These are phyloP conservation scores for Pelobates cultripes DNA, from an alignment of 2,797 vertebrate genomes.

Conservation along the genomic window DNA sequence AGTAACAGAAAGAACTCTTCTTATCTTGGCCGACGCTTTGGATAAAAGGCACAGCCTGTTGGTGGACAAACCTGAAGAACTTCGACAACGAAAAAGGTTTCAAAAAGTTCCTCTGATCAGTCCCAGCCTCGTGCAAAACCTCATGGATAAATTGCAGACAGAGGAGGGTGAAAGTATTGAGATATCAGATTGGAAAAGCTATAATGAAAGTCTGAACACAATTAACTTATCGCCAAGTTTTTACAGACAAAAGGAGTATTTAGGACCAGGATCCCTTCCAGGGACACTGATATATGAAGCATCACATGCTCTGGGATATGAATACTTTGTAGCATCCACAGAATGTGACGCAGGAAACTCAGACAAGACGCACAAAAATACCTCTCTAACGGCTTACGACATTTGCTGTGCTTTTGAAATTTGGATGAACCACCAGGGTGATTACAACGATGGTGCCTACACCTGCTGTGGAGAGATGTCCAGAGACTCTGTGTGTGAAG, in stretches of 20 bases:
- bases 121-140: neutral
- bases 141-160: neutral
- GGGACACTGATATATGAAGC: conserved; percentile 6
- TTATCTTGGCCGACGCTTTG: conserved; percentile 6
- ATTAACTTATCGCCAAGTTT: no score
- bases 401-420: conserved; percentile 16
- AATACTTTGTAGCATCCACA: neutral
- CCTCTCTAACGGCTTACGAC: neutral
- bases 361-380: neutral
- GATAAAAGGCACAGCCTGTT: conserved; percentile 10
- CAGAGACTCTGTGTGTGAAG: conserved; percentile 15
- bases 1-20: no score
- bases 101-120: no score
- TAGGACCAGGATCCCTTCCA: neutral
- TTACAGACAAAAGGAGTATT: neutral
- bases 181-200: no score
- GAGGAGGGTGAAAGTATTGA: neutral
- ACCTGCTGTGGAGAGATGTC: conserved; percentile 21
- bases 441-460: neutral
- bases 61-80: neutral
- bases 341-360: no score
- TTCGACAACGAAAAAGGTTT: no score
- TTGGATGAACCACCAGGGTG: conserved; percentile 25
- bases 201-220: no score
- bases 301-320: neutral